Base-by-base conservation (phyloP, 2,888 invertebrate species). In the Brachyptera putata region DNA sequence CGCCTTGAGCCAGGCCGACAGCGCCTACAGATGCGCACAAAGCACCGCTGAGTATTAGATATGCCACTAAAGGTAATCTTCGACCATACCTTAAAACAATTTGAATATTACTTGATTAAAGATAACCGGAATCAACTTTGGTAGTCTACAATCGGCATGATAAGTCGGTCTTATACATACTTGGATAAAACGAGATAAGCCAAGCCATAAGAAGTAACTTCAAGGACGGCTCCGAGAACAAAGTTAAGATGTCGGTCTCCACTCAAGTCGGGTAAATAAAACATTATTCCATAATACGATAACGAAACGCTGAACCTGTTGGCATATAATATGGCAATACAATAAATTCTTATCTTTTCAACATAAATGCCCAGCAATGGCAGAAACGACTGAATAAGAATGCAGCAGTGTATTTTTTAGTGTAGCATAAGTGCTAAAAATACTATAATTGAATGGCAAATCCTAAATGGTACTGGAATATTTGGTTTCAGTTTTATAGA, bases 201-300 rank as follows among this genome's bases (percentile, higher is more conserved):
- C 58, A 74, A 61, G 21, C 71, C 65, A 61, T 78, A 78, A 14
- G 76, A 73, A 1, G 71, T 68, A 34, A 77, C 67, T 68, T 81
- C 80, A 55, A 78, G 70, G n/a, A 69, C 68, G 4, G 76, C 78
- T 53, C 78, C 75, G n/a, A 78, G 68, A 13, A 76, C 73, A 62
- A 79, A 76, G 64, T 75, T 77, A 11, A 77, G 65, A 67, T 79
- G 79, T n/a, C 76, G 72, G 66, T 79, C 75, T 16, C 74, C 72
- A 39, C 73, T 72, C 57, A 79, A 69, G 55, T 72, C 73, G 9
- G 77, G 75, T 18, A 76, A 67, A 49, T 73, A 71, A 59, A 72
- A 72, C 26, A 75, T 70, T 39, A 79, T 68, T 1, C 77, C 74
- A 65, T 75, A 76, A 67, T 76, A 78, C 21, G 75, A 73, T 34